Evolutionary conservation across 2,888 invertebrate species (phyloP), one percentile per base, ranked within the genome.

Genomic region (Periphyllus acericola): DNA sequence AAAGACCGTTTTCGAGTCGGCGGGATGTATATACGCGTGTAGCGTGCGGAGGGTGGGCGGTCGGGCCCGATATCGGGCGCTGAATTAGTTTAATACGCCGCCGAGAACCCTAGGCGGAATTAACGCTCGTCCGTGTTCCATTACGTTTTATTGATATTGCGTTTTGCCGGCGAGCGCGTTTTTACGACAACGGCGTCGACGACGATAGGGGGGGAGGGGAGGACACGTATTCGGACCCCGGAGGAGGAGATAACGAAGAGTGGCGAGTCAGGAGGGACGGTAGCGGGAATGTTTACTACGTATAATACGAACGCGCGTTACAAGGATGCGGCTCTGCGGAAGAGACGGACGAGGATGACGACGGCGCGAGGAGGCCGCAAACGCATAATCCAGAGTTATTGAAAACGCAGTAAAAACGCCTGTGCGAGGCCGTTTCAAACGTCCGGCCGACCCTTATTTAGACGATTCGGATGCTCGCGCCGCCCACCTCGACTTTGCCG

Each of bases 121-220:
- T 85, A 85, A 85, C 84, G 84, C 84, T 66, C 55, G 79, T 36
- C 71, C 79, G 79, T 36, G 78, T 86, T 79, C 87, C 87, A 87
- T 87, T 87, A 87, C 80, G 81, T 87, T 87, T 87, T 87, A 87
- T 87, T 81, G 87, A 87, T 87, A 87, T 87, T 87, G 87, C 81
- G 55, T 86, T 86, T 86, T 34, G n/a, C 79, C 60, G 36, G 32
- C 32, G 5, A n/a, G 36, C 40, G 60, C 74, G 80, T 87, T 87
- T 87, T 87, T 87, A 87, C 87, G 87, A 87, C 72, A 3, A 79
- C 68, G 52, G 17, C 84, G 76, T 60, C 55, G 34, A 55, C 29
- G 84, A 46, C 36, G 74, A 74, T 55, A 21, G 36, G 25, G 66
- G 21, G 25, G 11, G 68, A 11, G 32, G 8, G 19, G 68, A 2